Evolutionary conservation across 2,113 vertebrate genomes (phyloP).

Genomic region (Excalfactoria chinensis): DNA sequence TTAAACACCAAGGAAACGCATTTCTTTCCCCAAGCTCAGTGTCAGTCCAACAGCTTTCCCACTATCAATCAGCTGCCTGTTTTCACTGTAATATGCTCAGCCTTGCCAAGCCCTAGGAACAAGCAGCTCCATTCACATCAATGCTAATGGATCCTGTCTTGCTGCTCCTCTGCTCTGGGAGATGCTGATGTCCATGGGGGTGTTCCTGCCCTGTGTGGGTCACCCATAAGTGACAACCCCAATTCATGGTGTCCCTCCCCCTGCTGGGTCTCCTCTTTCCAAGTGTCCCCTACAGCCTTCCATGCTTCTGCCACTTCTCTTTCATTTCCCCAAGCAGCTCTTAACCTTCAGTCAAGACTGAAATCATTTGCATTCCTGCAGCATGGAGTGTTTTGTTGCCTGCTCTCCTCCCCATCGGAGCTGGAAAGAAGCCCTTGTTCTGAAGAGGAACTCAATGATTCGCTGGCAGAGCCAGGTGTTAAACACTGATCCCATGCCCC

Average conservation of each 20-base stretch:
- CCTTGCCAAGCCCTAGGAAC: not conserved
- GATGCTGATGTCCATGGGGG: not conserved
- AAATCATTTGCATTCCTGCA: not conserved
- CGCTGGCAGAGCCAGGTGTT: not conserved
- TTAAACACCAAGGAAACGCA: not conserved
- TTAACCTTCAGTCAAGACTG: not conserved
- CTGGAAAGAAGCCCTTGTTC: not conserved
- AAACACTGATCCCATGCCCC: not conserved
- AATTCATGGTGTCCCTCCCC: not conserved
- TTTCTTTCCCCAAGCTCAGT: not conserved
- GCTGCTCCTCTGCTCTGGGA: not conserved
- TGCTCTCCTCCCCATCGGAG: not conserved
- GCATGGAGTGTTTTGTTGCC: not conserved
- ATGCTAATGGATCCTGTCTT: not conserved
- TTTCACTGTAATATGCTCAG: rapidly evolving
- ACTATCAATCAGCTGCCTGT: rapidly evolving
- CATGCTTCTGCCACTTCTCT: not conserved
- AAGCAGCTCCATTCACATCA: not conserved
- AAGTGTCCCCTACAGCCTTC: rapidly evolving
- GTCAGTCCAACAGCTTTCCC: not conserved
- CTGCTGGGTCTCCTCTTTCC: not conserved
- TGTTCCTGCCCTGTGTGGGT: rapidly evolving
- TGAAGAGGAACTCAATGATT: not conserved
- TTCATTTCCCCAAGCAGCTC: not conserved
- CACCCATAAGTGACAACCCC: rapidly evolving